Base-by-base conservation (phyloP, 2,888 invertebrate species). In the Monochamus alternatus region DNA sequence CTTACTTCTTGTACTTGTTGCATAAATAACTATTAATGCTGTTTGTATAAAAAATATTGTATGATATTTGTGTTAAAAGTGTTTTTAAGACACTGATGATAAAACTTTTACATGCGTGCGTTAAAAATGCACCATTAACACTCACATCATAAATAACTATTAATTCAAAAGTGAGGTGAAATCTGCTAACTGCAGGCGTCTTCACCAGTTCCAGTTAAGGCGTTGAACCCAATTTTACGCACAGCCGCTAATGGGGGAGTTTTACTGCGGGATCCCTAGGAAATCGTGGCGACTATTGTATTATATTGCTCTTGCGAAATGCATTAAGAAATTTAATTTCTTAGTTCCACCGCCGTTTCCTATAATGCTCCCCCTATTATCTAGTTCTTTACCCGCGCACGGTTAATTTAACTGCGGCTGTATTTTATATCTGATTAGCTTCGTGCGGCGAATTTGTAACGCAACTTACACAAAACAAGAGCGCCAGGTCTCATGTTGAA, bases 361-460 rank as follows among this genome's bases (percentile, higher is more conserved):
- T 73, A 65, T 82, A 81, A 80, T 79, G 78, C 75, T 75, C 52
- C 75, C 72, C 80, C 82, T 76, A 82, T 82, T 80, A 82, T 81
- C 81, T 81, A 81, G 77, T 83, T 82, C 82, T 82, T 81, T 80
- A 80, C 76, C 78, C 78, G 73, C 63, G 76, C 80, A 78, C 80
- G 82, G 80, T 82, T 81, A 82, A 83, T 82, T 82, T 80, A 81
- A 82, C 82, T 78, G 74, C 75, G 75, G 76, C 78, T 79, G 83
- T 81, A 82, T 83, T 82, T 82, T 82, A 81, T 81, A 81, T 81
- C 79, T 83, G 82, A 84, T 84, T 83, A 83, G 80, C 75, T 76
- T 66, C 83, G 83, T 82, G 84, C 78, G 58, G 73, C 58, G 82
- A 81, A 83, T 84, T 81, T 78, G 63, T 78, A 82, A 81, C 74